Conservation (phyloP, 1,140 invertebrate species). For the Lordiphosa mommai region DNA sequence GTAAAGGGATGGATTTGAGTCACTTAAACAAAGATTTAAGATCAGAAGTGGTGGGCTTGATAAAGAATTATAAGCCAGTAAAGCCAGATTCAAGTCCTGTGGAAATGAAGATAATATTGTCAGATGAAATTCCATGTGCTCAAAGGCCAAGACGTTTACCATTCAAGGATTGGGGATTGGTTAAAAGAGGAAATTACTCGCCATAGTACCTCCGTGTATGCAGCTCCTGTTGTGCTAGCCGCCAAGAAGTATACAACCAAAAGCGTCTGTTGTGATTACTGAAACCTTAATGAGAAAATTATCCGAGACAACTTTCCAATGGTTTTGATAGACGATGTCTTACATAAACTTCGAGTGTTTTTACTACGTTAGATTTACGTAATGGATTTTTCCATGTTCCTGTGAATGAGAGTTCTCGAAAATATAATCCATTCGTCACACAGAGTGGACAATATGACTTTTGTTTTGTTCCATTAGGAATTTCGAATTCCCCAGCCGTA, state of each 20-base stretch:
- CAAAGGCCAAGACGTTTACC: conserved; percentile 7
- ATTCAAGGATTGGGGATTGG: background rate
- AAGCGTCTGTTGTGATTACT: background rate
- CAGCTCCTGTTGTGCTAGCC: background rate
- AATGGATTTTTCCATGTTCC: conserved; percentile 7
- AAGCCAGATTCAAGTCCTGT: background rate
- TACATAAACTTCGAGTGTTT: conserved; percentile 7
- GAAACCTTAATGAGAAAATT: conserved; percentile 3
- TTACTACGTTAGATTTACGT: conserved; percentile 4
- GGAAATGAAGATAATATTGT: background rate
- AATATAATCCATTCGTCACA: too few relatives aligned
- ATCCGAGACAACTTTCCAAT: conserved; percentile 7
- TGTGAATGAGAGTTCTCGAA: too few relatives aligned
- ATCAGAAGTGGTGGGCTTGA: background rate
- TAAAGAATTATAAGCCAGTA: background rate
- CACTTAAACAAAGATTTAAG: background rate
- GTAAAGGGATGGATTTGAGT: background rate
- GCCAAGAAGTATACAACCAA: background rate
- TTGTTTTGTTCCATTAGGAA: too few relatives aligned
- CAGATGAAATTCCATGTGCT: background rate
- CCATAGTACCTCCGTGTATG: conserved; percentile 1
- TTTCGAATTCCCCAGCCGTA: too few relatives aligned
- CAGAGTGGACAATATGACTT: too few relatives aligned
- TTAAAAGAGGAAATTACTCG: background rate
- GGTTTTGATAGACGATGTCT: background rate